Percentiles rank a stretch among this genome's conserved stretches.
Evolutionary conservation across 1,140 invertebrate genomes (phyloP).

Genomic region (Diorhabda sublineata): DNA sequence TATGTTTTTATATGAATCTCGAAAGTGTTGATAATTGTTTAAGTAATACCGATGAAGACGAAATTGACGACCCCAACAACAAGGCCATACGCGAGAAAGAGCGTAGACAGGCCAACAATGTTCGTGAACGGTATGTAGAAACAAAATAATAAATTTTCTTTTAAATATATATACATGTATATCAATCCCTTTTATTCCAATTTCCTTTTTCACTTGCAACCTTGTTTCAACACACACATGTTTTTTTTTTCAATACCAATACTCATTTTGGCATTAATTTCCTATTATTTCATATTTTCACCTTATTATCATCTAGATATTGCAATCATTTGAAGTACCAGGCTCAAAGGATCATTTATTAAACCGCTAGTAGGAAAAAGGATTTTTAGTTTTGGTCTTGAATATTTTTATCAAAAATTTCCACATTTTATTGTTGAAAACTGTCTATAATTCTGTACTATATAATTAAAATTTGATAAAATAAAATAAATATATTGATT

Average conservation of each 20-base stretch:
- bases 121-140: slow-evolving; percentile 86
- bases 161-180: neutral
- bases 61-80: slow-evolving; percentile 71
- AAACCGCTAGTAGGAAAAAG: neutral
- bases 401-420: neutral
- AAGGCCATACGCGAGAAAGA: slow-evolving; percentile 95
- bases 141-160: neutral
- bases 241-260: no score
- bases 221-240: no score
- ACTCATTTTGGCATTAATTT: no score
- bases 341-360: no score
- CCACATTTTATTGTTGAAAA: neutral
- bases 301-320: no score
- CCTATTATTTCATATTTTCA: no score
- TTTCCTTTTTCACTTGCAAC: neutral
- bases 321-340: no score
- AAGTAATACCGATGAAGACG: slow-evolving; percentile 59
- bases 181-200: neutral
- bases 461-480: no score
- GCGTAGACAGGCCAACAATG: slow-evolving; percentile 96
- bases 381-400: neutral
- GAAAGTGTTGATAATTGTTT: slow-evolving; percentile 27
- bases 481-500: no score
- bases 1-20: neutral
- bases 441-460: no score